phyloP scores from a whole-genome alignment of 2,888 invertebrate species.

The Drosophila mulleri region DNA sequence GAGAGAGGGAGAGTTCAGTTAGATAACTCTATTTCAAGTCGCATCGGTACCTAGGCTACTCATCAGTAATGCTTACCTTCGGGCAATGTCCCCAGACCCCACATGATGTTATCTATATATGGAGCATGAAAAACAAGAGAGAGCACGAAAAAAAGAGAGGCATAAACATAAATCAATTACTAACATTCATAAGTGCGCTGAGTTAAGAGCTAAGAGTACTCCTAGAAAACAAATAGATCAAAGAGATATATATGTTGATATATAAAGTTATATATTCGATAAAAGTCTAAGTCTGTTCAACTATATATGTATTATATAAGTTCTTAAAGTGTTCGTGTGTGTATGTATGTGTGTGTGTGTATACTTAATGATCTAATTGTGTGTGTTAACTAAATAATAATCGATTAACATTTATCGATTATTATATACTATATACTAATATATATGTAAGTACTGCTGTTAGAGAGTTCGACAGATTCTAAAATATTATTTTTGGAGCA shows the following conservation, averaged over 20 bases:
- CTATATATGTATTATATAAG: constrained; percentile 58
- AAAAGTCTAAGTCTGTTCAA: constrained; percentile 58
- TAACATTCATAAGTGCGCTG: constrained; percentile 53
- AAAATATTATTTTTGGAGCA: constrained; percentile 26
- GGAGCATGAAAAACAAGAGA: constrained; percentile 58
- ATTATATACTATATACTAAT: constrained; percentile 54
- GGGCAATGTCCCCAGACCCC: constrained; percentile 99
- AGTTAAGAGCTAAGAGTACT: constrained; percentile 39
- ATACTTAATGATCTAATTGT: constrained; percentile 23
- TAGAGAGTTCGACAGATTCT: constrained; percentile 34
- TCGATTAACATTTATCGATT: constrained; percentile 36
- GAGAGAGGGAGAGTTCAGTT: not conserved
- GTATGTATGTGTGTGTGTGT: constrained; percentile 20
- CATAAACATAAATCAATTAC: constrained; percentile 63
- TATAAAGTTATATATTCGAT: constrained; percentile 18
- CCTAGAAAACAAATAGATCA: constrained; percentile 46
- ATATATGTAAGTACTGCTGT: constrained; percentile 32
- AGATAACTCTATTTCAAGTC: not conserved
- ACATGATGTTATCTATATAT: constrained; percentile 94
- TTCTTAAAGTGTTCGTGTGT: constrained; percentile 6
- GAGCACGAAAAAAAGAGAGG: constrained; percentile 60
- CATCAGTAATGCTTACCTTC: constrained; percentile 91
- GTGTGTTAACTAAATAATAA: constrained; percentile 51
- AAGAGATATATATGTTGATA: constrained; percentile 6
- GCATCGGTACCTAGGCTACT: not conserved